Base-by-base conservation (phyloP, 2,888 invertebrate genomes). In the Cryptophagus acutangulus region DNA sequence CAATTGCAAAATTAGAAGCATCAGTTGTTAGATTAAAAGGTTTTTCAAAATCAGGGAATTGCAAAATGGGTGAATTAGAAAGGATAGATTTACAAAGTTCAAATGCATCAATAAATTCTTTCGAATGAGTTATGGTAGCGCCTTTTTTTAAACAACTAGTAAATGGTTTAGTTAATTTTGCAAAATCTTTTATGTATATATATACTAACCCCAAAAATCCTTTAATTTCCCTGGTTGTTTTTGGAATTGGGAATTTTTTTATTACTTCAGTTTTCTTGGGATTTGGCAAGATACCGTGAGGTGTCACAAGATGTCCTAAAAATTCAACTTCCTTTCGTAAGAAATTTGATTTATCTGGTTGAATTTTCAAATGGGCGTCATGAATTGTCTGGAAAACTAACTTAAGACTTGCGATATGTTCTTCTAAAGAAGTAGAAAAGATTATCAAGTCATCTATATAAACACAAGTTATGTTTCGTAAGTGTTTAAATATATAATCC, bases 1-100 rank as follows among this genome's bases (percentile, higher is more conserved):
- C 58, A 20, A 55, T 9, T 2, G 49, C 52, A 5, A 38, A 37
- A 10, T 54, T 45, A n/a, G 44, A 46, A 1, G 54, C 57, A 17
- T 58, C 58, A 2, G 54, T 54, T 0, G 46, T 48, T 3, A 55
- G 12, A 14, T 38, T 36, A 37, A 57, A 58, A 10, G 36, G 20
- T 44, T 44, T 38, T 5, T 15, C 24, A 18, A 54, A 58, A 29
- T 55, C 46, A 1, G 55, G 50, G 28, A 51, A 51, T 33, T 38
- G 15, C 10, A 51, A 25, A n/a, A 47, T 34, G 1, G 49, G 45
- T 14, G 25, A 29, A 13, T 41, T 42, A 10, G 16, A 31, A 17
- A 50, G 26, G 6, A 33, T n/a, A 3, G 37, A 33, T 28, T 47
- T 45, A 13, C 40, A 45, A 9, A 17, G 16, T 9, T 42, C 29